phyloP scores from a whole-genome alignment of 1,140 invertebrate genomes.

The Drosophila malerkotliana region DNA sequence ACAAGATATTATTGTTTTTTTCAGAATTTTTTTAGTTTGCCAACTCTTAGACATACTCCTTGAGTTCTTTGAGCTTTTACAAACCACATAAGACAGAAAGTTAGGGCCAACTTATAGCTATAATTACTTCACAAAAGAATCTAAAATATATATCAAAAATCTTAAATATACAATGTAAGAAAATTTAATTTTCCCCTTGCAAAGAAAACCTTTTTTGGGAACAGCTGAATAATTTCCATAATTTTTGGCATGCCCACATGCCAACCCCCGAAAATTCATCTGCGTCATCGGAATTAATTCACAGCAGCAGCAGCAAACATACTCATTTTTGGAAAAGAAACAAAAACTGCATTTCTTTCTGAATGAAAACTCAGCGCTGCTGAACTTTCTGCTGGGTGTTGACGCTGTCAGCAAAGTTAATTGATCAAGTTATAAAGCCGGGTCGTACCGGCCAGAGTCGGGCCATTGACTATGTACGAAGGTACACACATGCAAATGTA shows the following conservation, averaged over 20 bases:
- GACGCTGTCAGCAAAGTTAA: constrained; percentile 65
- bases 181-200: not conserved
- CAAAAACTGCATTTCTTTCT: constrained; percentile 54
- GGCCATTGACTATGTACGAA: constrained; percentile 23
- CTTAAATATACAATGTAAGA: not conserved
- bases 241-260: constrained; percentile 24
- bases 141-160: too few species aligned
- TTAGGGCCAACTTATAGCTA: too few species aligned
- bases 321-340: constrained; percentile 25
- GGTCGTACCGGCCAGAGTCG: not conserved
- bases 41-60: too few species aligned
- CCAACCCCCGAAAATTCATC: constrained; percentile 37
- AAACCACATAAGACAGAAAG: too few species aligned
- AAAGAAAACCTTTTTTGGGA: not conserved
- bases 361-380: constrained; percentile 58
- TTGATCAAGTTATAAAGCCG: constrained; percentile 45
- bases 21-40: too few species aligned
- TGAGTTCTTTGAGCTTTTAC: too few species aligned
- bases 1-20: too few species aligned
- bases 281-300: constrained; percentile 46
- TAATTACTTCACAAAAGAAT: too few species aligned
- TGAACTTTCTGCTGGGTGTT: constrained; percentile 32
- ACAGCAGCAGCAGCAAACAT: constrained; percentile 29
- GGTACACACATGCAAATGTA: constrained; percentile 12
- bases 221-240: constrained; percentile 28